These are phyloP conservation scores for Chelonia mydas DNA, from an alignment of 2,797 vertebrate species.

Conservation along the genomic window DNA sequence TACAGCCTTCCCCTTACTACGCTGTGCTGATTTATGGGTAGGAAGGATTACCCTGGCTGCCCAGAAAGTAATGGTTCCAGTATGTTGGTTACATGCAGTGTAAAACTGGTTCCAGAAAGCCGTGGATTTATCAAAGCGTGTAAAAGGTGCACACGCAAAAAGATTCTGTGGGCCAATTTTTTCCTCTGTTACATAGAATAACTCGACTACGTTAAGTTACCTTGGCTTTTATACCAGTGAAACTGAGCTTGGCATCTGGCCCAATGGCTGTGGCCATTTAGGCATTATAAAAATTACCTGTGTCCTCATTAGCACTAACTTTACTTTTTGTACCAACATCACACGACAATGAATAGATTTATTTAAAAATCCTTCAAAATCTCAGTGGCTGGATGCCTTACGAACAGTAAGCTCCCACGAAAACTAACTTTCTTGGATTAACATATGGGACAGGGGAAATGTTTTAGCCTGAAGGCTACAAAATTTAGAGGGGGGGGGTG, in stretches of 20 bases:
- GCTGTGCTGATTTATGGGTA: slow-evolving; percentile 66
- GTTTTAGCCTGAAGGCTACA: background rate
- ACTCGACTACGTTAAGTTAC: slow-evolving; percentile 31
- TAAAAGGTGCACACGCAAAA: slow-evolving; percentile 24
- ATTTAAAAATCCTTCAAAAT: background rate
- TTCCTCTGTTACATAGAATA: background rate
- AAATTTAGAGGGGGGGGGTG: background rate
- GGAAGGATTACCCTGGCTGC: slow-evolving; percentile 51
- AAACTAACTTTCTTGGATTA: background rate
- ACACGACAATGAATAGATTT: background rate
- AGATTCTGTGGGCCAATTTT: background rate
- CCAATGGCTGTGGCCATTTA: background rate
- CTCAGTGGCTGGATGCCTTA: background rate
- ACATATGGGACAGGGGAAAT: background rate
- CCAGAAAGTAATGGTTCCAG: slow-evolving; percentile 64
- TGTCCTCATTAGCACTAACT: background rate
- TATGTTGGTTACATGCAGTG: slow-evolving; percentile 38
- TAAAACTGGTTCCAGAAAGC: slow-evolving; percentile 69
- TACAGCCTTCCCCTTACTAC: slow-evolving; percentile 53
- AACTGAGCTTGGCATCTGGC: background rate
- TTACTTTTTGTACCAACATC: background rate
- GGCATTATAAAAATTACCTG: background rate
- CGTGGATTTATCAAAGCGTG: slow-evolving; percentile 63
- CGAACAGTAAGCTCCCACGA: background rate
- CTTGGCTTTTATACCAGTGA: background rate